Base-by-base conservation (phyloP, 1,140 invertebrate species). In the Trissolcus basalis region DNA sequence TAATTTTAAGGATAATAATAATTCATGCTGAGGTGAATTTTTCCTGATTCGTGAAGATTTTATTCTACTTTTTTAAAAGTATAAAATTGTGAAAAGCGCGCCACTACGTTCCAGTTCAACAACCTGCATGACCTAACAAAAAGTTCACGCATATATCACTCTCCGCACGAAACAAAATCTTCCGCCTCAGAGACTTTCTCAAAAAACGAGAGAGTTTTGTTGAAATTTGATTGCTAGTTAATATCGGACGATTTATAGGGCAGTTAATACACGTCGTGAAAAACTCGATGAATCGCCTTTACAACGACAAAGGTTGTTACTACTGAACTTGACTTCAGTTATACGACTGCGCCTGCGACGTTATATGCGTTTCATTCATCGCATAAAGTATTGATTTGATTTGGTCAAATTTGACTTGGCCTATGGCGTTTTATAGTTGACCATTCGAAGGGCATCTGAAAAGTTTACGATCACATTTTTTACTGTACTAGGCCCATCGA, bases 301-400 rank as follows among this genome's bases (percentile, higher is more conserved):
- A 56, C 47, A 60, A 16, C 55, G 47, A 69, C 53, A 60, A 70
- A 76, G 65, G 65, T 67, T 61, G 72, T 76, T 60, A 76, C 72
- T 76, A 76, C 72, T 65, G 72, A 75, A 75, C 72, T 75, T 75
- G 72, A 75, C 59, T 75, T 63, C 27, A 48, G 39, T 69, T 75
- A 69, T 75, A 59, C 48, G 72, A 64, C 53, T 63, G 39, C 33
- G 27, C 54, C 54, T 65, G 32, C 55, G 36, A 55, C 35, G 59
- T 45, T 71, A 60, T 63, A 27, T 35, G 60, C 32, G 19, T 27
- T 50, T 32, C 59, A 75, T 69, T 68, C 58, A 64, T 4, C 48
- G 47, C 48, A 19, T 49, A 13, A 69, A 76, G 44, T 69, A 76
- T 76, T 70, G 59, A 69, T 47, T 76, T 59, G 64, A 76, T 76